A percentile compares a stretch with the other conserved stretches of the same genome.
These are phyloP conservation scores for Ochotona princeps DNA, from an alignment of 2,113 vertebrate genomes.

Conservation along the genomic window DNA sequence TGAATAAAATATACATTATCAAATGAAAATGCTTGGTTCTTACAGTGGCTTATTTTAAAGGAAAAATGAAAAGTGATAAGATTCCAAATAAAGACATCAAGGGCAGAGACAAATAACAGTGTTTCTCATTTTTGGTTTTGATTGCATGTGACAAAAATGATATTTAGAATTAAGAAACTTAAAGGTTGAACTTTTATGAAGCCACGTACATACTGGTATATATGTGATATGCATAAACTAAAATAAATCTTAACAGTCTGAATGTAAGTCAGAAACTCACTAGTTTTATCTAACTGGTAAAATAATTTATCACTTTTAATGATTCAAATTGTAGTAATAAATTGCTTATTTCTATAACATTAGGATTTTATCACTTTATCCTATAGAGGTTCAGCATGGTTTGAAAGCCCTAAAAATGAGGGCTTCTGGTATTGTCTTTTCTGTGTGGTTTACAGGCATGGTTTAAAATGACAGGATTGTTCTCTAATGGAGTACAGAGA, in stretches of 20 bases:
- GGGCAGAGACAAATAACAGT: constrained; percentile 8
- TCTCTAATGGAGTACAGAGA: constrained; percentile 78
- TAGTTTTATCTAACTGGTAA: constrained; percentile 43
- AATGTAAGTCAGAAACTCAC: constrained; percentile 25
- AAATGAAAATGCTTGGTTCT: background rate
- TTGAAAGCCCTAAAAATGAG: constrained; percentile 74
- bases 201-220: background rate
- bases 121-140: constrained; percentile 37
- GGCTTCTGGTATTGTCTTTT: constrained; percentile 71
- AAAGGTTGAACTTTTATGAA: constrained; percentile 36
- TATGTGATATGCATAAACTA: background rate
- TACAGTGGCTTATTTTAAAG: constrained; percentile 35
- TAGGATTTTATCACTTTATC: constrained; percentile 65
- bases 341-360: constrained; percentile 58
- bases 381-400: constrained; percentile 58
- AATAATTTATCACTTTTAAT: constrained; percentile 39
- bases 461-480: constrained; percentile 81
- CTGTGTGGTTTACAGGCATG: constrained; percentile 73
- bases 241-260: background rate
- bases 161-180: constrained; percentile 53
- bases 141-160: constrained; percentile 23
- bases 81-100: constrained; percentile 27
- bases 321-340: constrained; percentile 66
- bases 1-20: background rate
- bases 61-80: constrained; percentile 49